Conservation (phyloP, 2,113 vertebrate species). For the Burhinus oedicnemus region DNA sequence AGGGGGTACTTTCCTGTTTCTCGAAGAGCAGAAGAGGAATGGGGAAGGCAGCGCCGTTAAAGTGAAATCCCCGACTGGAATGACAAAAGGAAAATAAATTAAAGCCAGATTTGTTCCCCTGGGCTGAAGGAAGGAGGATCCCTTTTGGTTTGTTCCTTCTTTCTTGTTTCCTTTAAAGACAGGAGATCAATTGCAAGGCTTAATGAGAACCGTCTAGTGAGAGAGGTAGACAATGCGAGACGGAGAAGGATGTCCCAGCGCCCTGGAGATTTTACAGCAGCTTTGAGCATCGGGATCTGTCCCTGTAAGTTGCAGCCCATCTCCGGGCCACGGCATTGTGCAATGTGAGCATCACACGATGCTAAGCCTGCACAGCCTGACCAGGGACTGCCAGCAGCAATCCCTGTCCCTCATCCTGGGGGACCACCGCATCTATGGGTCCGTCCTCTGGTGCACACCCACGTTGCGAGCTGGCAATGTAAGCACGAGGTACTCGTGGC, state of each 20-base stretch:
- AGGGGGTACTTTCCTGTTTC: neutral
- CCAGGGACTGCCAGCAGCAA: fast-evolving
- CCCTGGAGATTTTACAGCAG: neutral
- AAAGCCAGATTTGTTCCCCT: slow-evolving; percentile 54
- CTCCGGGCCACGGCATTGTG: fast-evolving
- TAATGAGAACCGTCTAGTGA: slow-evolving; percentile 53
- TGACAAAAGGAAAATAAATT: slow-evolving; percentile 52
- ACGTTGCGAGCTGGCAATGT: fast-evolving
- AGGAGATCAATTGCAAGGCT: slow-evolving; percentile 9
- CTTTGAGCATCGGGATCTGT: neutral
- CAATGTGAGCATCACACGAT: fast-evolving
- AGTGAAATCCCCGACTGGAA: slow-evolving; percentile 36
- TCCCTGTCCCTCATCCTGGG: neutral
- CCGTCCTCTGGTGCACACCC: fast-evolving
- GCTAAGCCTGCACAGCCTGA: fast-evolving
- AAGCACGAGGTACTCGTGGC: fast-evolving
- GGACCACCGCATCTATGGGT: fast-evolving
- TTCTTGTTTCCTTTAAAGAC: slow-evolving; percentile 56
- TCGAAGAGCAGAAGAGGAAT: neutral
- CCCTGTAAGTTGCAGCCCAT: neutral
- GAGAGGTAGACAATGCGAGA: slow-evolving; percentile 26
- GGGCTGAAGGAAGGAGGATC: slow-evolving; percentile 51
- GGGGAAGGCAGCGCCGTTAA: neutral
- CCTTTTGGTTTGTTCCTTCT: slow-evolving; percentile 39
- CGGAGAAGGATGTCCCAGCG: neutral